Percentiles rank a stretch among this genome's conserved stretches.
Conservation (phyloP, 2,113 vertebrate genomes). For the Saccopteryx bilineata region DNA sequence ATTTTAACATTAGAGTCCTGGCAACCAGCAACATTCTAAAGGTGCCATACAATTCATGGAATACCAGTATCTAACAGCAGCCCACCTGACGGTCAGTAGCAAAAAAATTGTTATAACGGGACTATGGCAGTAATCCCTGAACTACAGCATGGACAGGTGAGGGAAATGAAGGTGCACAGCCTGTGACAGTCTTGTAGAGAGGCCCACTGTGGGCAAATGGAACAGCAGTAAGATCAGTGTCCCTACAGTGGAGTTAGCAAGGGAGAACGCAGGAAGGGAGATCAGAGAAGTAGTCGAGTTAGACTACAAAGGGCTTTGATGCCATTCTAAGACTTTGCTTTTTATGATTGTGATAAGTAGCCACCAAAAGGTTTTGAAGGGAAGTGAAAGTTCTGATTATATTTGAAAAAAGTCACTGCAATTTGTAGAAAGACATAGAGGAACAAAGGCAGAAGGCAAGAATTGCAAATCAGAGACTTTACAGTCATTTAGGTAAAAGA, state of each 20-base stretch:
- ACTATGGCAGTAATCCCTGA: neutral
- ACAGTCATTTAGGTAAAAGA: neutral
- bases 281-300: neutral
- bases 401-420: neutral
- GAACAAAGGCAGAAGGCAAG: neutral
- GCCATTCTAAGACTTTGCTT: neutral
- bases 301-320: neutral
- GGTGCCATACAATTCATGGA: neutral
- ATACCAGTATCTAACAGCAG: neutral
- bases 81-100: neutral
- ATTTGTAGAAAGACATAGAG: neutral
- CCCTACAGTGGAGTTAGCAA: neutral
- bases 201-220: neutral
- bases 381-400: slow-evolving; percentile 51
- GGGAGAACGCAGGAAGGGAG: neutral
- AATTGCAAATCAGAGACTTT: neutral
- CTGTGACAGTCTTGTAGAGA: neutral
- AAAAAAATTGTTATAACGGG: neutral
- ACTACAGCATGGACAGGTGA: neutral
- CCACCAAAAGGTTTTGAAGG: neutral
- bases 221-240: neutral
- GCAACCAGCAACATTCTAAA: neutral
- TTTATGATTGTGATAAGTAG: slow-evolving; percentile 36
- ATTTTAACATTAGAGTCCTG: neutral
- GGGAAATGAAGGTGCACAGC: neutral